Percentiles rank a stretch among this genome's conserved stretches.
Evolutionary conservation across 2,797 vertebrate genomes (phyloP).

Genomic region (Epinephelus coioides): DNA sequence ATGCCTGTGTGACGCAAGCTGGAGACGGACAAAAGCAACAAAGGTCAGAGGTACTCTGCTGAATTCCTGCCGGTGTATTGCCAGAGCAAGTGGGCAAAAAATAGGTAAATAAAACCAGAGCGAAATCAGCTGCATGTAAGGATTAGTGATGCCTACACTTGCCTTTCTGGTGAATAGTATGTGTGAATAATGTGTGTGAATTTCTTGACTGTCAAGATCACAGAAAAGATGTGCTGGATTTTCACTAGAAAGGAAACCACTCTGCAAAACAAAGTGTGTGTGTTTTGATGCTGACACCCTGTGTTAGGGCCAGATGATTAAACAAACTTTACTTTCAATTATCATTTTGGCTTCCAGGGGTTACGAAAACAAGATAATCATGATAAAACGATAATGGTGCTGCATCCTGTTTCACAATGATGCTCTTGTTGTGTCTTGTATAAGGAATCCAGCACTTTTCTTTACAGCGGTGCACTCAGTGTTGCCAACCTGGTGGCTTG

Average conservation of each 20-base stretch:
- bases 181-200: not conserved
- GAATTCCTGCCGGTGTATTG: not conserved
- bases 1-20: conserved; percentile 37
- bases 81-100: not conserved
- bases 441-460: too few species aligned
- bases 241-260: not conserved
- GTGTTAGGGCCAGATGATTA: too few species aligned
- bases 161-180: not conserved
- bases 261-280: not conserved
- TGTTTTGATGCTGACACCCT: not conserved
- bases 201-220: not conserved
- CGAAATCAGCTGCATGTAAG: not conserved
- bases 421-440: too few species aligned
- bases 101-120: not conserved
- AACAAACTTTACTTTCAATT: too few species aligned
- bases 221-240: not conserved
- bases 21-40: conserved; percentile 21
- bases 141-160: not conserved
- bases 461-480: too few species aligned
- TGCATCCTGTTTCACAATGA: too few species aligned
- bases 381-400: too few species aligned
- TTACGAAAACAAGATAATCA: too few species aligned
- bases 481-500: too few species aligned
- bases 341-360: too few species aligned
- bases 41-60: conserved; percentile 28